Evolutionary conservation across 2,888 invertebrate species (phyloP), one percentile per base, ranked within the genome.

Genomic region (Phengaris alcon): DNA sequence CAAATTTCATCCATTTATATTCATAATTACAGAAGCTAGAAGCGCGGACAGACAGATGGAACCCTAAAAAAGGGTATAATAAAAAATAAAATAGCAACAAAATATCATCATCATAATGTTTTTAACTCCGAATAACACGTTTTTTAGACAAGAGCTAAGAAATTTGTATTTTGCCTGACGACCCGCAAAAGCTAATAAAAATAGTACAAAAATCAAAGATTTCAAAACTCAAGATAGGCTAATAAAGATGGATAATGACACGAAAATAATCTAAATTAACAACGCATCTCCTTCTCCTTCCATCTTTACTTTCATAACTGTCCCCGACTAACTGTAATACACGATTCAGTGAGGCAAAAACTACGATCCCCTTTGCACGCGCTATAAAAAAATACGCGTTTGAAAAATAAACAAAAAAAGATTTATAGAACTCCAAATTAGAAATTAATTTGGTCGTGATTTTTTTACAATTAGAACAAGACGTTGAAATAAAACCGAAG

Each of bases 291-390:
- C 51, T 52, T 44, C 72, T 72, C 72, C 72, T 54, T 72, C 72
- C 72, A 72, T 72, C 72, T 22, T 72, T 72, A 72, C 72, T 72
- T 72, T 72, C 72, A 72, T 72, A 72, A 72, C 72, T 72, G 72
- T 72, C 72, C 72, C 72, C 52, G 72, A 22, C 51, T 72, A 72
- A 72, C 72, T 72, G 72, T 72, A 72, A 72, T 54, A 72, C 72
- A 72, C 72, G 72, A 72, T 72, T 54, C 72, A 72, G 72, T 72
- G 54, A 72, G 72, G 72, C 72, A 72, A 72, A 72, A 72, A 72
- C 72, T 52, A 54, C 72, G 72, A 72, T 52, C 35, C 72, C 72
- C 52, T 54, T 72, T 54, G 72, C 52, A 72, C 72, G 72, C 72
- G 72, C 52, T 54, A 72, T 54, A 54, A 72, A 72, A 72, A 72